phyloP scores from a whole-genome alignment of 2,888 invertebrate species.

The Periphyllus acericola region DNA sequence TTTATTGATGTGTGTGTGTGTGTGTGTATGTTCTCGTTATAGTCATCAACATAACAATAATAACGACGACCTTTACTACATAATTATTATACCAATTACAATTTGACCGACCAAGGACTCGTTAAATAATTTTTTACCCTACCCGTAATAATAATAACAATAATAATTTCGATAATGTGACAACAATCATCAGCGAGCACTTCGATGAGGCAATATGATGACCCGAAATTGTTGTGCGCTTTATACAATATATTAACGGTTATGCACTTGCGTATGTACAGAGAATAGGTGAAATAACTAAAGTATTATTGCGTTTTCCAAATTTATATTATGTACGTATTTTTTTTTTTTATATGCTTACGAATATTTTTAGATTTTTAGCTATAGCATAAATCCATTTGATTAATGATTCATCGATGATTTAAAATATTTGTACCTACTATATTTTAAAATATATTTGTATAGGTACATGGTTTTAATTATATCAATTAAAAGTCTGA shows the following conservation, averaged over 20 bases:
- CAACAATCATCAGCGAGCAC: not conserved
- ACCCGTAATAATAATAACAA: not conserved
- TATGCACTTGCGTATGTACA: no score
- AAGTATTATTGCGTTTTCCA: no score
- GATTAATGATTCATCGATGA: not conserved
- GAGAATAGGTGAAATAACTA: no score
- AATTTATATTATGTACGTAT: not conserved
- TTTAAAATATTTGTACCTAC: no score
- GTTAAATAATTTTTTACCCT: not conserved
- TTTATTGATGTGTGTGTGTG: not conserved
- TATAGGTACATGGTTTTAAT: not conserved
- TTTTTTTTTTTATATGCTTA: not conserved
- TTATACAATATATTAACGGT: no score
- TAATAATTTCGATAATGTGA: constrained; percentile 10
- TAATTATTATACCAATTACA: constrained; percentile 8
- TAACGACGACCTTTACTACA: not conserved
- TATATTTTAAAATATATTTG: not conserved
- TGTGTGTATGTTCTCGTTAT: not conserved
- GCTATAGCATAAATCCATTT: not conserved
- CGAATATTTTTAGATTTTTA: not conserved
- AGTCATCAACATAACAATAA: constrained; percentile 12
- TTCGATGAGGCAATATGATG: not conserved
- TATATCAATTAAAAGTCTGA: not conserved
- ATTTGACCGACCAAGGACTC: constrained; percentile 5
- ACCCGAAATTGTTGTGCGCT: not conserved